Evolutionary conservation across 2,113 vertebrate species (phyloP).

Genomic region (Hyaena hyaena): DNA sequence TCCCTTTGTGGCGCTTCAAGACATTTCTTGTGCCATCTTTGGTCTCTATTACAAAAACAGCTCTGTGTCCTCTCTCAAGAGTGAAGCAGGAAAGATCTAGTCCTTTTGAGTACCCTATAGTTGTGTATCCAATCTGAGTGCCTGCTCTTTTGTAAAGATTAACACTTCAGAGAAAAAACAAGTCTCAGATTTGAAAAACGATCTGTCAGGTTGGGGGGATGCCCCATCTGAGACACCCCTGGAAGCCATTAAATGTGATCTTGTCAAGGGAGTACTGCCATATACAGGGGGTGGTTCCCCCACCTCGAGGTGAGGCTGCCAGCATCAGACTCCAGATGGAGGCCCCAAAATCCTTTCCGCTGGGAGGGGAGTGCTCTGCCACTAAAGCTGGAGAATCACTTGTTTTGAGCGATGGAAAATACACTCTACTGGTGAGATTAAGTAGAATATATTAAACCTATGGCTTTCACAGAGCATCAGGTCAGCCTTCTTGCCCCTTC

Average conservation of each 20-base stretch:
- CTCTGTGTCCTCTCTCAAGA: not conserved
- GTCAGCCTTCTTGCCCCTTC: not conserved
- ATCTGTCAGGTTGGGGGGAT: not conserved
- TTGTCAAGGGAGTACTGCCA: not conserved
- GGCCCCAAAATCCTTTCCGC: not conserved
- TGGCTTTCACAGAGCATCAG: too few species aligned
- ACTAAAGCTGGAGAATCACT: not conserved
- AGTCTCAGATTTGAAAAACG: not conserved
- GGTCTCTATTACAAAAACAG: not conserved
- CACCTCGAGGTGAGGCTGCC: not conserved
- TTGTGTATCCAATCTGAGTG: not conserved
- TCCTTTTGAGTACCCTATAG: not conserved
- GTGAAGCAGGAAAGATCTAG: not conserved
- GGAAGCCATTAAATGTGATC: not conserved
- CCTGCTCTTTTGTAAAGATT: not conserved
- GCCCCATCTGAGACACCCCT: not conserved
- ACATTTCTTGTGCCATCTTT: not conserved
- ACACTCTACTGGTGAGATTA: rapidly evolving
- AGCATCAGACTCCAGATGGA: not conserved
- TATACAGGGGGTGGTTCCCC: too few species aligned
- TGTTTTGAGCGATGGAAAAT: not conserved
- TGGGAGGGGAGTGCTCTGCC: not conserved
- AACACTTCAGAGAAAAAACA: not conserved
- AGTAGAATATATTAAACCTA: too few species aligned
- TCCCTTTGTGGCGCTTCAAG: not conserved